Conservation (phyloP, 2,888 invertebrate species). For the Julus scandinavius region DNA sequence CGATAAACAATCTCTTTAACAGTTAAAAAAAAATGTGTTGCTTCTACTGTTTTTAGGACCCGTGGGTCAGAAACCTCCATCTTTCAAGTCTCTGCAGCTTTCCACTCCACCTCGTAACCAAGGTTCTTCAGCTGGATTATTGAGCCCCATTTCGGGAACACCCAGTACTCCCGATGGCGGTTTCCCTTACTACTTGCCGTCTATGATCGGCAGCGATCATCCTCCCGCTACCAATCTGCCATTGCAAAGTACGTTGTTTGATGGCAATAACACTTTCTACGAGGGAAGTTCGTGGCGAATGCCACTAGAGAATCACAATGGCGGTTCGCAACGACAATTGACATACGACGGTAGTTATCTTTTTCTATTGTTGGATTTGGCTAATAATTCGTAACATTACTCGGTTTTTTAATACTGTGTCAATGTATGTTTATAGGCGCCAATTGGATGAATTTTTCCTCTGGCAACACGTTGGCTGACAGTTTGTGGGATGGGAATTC, state of each 20-base stretch:
- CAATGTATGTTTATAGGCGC: background rate
- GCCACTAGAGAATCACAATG: background rate
- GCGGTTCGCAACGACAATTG: background rate
- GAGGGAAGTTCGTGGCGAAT: background rate
- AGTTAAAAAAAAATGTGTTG: background rate
- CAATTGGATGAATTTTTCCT: background rate
- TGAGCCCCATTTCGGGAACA: constrained; percentile 30
- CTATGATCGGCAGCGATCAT: background rate
- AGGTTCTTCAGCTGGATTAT: background rate
- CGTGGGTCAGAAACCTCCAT: constrained; percentile 52
- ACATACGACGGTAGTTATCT: background rate
- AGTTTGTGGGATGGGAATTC: constrained; percentile 8
- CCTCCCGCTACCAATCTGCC: background rate
- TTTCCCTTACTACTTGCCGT: background rate
- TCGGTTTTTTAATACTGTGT: background rate
- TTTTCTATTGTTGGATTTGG: background rate
- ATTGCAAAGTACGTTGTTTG: background rate
- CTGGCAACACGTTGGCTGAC: background rate
- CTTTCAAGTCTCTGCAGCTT: constrained; percentile 40
- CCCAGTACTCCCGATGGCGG: background rate
- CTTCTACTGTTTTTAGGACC: constrained; percentile 44
- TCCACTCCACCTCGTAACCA: background rate
- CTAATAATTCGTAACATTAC: background rate
- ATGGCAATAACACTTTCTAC: background rate
- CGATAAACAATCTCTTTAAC: background rate